Percentiles rank a stretch among this genome's conserved stretches.
phyloP scores from a whole-genome alignment of 2,888 invertebrate species.

The Oxycera nigricornis region DNA sequence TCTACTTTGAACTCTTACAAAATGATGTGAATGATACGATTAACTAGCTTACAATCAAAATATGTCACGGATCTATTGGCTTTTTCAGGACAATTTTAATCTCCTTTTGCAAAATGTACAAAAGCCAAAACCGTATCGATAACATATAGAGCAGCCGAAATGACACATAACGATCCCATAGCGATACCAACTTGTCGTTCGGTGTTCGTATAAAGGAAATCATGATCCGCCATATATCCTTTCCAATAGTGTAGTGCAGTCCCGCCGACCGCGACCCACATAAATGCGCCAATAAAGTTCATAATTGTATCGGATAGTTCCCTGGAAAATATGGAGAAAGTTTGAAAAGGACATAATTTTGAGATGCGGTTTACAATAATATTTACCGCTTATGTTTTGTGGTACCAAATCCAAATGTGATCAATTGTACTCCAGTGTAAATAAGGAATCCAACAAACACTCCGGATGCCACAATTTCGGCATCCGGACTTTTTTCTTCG shows the following conservation, averaged over 20 bases:
- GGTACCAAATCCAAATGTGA: conserved; percentile 78
- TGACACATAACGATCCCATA: conserved; percentile 79
- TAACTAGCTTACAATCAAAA: not conserved
- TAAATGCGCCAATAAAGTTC: conserved; percentile 84
- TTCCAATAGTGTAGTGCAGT: conserved; percentile 90
- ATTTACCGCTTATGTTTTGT: conserved; percentile 76
- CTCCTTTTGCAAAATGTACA: conserved; percentile 74
- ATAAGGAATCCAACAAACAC: conserved; percentile 87
- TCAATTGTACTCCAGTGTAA: conserved; percentile 78
- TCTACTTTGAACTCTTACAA: conserved; percentile 18
- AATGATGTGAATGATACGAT: not conserved
- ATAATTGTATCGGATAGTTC: conserved; percentile 81
- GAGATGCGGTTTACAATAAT: not conserved
- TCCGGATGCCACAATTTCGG: conserved; percentile 87
- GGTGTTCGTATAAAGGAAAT: conserved; percentile 74
- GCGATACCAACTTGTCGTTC: conserved; percentile 84
- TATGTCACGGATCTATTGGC: not conserved
- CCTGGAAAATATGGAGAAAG: conserved; percentile 61
- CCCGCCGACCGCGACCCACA: conserved; percentile 86
- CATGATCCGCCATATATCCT: conserved; percentile 83
- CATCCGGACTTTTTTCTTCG: conserved; percentile 86
- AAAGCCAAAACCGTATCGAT: conserved; percentile 81
- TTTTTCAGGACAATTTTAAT: conserved; percentile 1
- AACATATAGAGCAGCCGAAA: conserved; percentile 80
- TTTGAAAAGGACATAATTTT: not conserved